Percentiles rank a stretch among this genome's conserved stretches.
phyloP scores from a whole-genome alignment of 2,888 invertebrate species.

The Gasteruption jaculator region DNA sequence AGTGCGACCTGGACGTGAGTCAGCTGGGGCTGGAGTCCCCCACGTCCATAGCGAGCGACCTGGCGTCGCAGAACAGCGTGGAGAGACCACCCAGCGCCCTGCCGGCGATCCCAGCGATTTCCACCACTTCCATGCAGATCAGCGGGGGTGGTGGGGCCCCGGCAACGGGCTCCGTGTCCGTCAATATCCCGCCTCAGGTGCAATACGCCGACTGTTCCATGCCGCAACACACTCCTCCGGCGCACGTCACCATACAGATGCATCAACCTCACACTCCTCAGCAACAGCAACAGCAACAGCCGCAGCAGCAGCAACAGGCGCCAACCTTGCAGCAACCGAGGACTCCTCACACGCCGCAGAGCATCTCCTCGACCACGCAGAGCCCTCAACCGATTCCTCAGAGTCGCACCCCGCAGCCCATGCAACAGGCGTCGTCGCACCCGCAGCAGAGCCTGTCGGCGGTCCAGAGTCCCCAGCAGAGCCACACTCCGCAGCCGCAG shows the following conservation, averaged over 20 bases:
- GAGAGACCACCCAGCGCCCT: slow-evolving; percentile 62
- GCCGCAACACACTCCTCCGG: slow-evolving; percentile 60
- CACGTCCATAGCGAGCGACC: slow-evolving; percentile 80
- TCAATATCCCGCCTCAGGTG: slow-evolving; percentile 38
- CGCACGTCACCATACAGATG: slow-evolving; percentile 44
- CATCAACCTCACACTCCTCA: slow-evolving; percentile 50
- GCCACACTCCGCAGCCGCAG: slow-evolving; percentile 43
- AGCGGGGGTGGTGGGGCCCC: slow-evolving; percentile 25
- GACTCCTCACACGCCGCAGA: slow-evolving; percentile 48
- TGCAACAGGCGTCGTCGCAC: slow-evolving; percentile 41
- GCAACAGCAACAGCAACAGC: too few relatives aligned
- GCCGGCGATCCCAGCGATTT: slow-evolving; percentile 47
- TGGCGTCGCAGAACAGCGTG: slow-evolving; percentile 70
- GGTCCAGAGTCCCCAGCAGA: slow-evolving; percentile 44
- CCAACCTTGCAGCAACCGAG: slow-evolving; percentile 47
- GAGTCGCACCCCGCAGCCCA: slow-evolving; percentile 41
- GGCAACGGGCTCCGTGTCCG: slow-evolving; percentile 32
- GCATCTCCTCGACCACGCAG: slow-evolving; percentile 40
- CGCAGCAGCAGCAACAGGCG: too few relatives aligned
- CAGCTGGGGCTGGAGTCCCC: slow-evolving; percentile 85
- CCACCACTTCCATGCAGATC: slow-evolving; percentile 35
- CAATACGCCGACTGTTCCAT: slow-evolving; percentile 68
- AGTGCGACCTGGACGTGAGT: slow-evolving; percentile 79
- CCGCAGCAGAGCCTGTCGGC: slow-evolving; percentile 44
- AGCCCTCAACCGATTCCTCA: slow-evolving; percentile 52